Base-by-base conservation (phyloP, 2,113 vertebrate species). In the Proteles cristata region DNA sequence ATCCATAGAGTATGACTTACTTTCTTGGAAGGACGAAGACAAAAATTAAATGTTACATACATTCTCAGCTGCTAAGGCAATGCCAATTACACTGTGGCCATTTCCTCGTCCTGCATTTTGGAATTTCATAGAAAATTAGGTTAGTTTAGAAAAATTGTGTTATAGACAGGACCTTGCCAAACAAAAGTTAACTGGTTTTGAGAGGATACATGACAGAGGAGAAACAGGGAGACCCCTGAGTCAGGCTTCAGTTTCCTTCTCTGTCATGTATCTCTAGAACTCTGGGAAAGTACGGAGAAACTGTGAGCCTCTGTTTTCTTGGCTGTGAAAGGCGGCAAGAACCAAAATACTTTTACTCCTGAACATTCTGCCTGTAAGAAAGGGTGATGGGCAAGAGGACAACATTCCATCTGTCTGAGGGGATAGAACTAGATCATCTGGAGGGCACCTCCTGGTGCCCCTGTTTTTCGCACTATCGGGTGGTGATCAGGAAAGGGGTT, bases 71-170 rank as follows among this genome's bases (percentile, higher is more conserved):
- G 25, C 43, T 25, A n/a, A 84, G 7, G 7, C 45, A 58, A 15
- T n/a, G 5, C 2, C 43, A 39, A 1, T 21, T 35, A 7, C 15
- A 14, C 33, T 2, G 0, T 55, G 43, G 3, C 15, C 2, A 0
- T 48, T 81, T 68, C 48, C 28, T 77, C 48, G 73, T 55, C 43
- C 26, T 76, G 21, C 55, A 19, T 81, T 50, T 68, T 50, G 61
- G 33, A 76, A 69, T 68, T 63, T n/a, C 39, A 43, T n/a, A 71
- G 39, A 66, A 88, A 63, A 26, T 33, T 55, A 31, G 31, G 5
- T 35, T 53, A 14, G n/a, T 76, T 90, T 76, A 74, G 39, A 39
- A 45, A 45, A 77, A 33, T 12, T 43, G 35, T 0, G 9, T 5
- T 43, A 17, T 14, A 14, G 6, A 10, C n/a, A 71, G 4, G 61